A percentile compares a stretch with the other conserved stretches of the same genome.
These are phyloP conservation scores for Mesoligia furuncula DNA, from an alignment of 2,888 invertebrate species.

Conservation along the genomic window DNA sequence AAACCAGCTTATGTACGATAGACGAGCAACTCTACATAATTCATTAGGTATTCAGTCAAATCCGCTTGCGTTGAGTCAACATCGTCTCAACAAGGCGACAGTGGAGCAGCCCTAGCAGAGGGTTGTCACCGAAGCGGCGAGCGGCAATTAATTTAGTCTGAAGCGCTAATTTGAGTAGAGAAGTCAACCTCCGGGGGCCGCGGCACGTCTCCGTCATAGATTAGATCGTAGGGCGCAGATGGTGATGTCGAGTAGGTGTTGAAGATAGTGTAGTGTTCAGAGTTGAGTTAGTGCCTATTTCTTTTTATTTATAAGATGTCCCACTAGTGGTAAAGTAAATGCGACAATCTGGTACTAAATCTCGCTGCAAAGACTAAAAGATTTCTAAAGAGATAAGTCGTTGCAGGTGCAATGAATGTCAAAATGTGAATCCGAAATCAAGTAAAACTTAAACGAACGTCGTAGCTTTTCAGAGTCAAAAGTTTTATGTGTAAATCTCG, in stretches of 20 bases:
- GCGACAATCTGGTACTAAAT: background rate
- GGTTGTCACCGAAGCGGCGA: constrained; percentile 81
- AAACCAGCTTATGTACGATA: constrained; percentile 6
- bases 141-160: constrained; percentile 86
- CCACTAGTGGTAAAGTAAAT: background rate
- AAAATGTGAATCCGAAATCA: background rate
- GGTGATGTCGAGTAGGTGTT: constrained; percentile 9
- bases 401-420: background rate
- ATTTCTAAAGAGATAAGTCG: background rate
- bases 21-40: constrained; percentile 46
- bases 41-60: constrained; percentile 52
- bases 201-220: constrained; percentile 60
- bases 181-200: constrained; percentile 71
- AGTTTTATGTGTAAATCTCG: too few species aligned
- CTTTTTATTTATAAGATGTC: background rate
- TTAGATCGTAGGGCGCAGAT: constrained; percentile 62
- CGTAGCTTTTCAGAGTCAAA: too few species aligned
- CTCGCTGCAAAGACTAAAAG: background rate
- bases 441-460: background rate
- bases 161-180: constrained; percentile 84
- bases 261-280: background rate
- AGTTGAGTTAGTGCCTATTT: constrained; percentile 11
- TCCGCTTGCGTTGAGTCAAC: constrained; percentile 45
- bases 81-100: constrained; percentile 40
- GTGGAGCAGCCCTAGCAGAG: constrained; percentile 67